phyloP scores from a whole-genome alignment of 2,888 invertebrate species.

The Harpalus rubripes region DNA sequence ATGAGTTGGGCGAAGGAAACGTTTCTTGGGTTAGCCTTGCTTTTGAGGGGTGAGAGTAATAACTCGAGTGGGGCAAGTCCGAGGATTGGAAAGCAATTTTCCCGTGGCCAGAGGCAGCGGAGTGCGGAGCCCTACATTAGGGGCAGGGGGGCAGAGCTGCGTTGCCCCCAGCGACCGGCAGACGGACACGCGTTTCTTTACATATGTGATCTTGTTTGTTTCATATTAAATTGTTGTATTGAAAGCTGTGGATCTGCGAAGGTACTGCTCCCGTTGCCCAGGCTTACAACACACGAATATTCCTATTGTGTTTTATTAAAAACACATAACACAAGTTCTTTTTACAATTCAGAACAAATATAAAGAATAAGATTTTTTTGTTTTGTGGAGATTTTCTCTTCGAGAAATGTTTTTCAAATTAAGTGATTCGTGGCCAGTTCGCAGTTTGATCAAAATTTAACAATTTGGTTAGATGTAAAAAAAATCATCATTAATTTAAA shows the following conservation, averaged over 20 bases:
- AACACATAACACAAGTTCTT: neutral
- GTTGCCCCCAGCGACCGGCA: slow-evolving; percentile 35
- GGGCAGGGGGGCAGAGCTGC: slow-evolving; percentile 1
- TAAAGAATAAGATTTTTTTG: neutral
- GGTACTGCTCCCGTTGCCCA: neutral
- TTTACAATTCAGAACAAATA: neutral
- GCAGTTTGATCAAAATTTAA: no score
- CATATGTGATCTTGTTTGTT: slow-evolving; percentile 62
- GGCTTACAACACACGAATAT: neutral
- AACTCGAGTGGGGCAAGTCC: slow-evolving; percentile 71
- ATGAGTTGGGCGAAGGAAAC: neutral
- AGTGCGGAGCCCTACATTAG: slow-evolving; percentile 48
- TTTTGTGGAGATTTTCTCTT: neutral
- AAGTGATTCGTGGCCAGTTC: no score
- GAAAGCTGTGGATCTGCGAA: slow-evolving; percentile 33
- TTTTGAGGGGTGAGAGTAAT: slow-evolving; percentile 68
- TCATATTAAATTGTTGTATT: slow-evolving; percentile 63
- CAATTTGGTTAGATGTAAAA: no score
- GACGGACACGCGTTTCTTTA: slow-evolving; percentile 58
- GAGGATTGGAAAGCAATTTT: slow-evolving; percentile 73
- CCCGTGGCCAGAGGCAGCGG: slow-evolving; percentile 70
- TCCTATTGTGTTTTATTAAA: neutral
- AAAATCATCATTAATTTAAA: no score
- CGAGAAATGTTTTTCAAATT: no score
- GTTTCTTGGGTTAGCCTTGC: neutral